These are phyloP conservation scores for Synergus gifuensis DNA, from an alignment of 2,888 invertebrate species.

Conservation along the genomic window DNA sequence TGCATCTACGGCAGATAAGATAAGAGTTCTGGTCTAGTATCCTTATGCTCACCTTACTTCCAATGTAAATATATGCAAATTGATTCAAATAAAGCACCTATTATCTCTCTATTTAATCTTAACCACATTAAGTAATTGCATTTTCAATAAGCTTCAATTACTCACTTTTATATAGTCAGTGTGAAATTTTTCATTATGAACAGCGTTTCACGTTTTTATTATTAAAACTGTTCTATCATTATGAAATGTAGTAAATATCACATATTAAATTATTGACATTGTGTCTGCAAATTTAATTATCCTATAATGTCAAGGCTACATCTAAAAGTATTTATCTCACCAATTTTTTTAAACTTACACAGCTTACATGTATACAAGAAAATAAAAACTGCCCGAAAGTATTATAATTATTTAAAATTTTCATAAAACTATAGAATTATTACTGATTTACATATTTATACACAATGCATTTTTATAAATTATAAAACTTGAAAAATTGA, in stretches of 20 bases:
- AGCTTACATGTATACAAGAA: no score
- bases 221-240: background rate
- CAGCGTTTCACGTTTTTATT: background rate
- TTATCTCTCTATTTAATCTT: background rate
- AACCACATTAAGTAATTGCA: background rate
- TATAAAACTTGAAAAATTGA: background rate
- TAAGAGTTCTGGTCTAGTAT: background rate
- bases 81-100: background rate
- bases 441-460: no score
- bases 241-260: background rate
- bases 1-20: background rate
- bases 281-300: background rate
- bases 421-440: no score
- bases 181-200: background rate
- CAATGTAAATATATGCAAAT: conserved; percentile 2
- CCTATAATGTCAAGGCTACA: no score
- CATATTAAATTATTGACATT: background rate
- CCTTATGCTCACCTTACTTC: background rate
- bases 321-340: no score
- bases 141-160: background rate
- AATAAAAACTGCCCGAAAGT: no score
- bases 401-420: no score
- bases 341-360: no score
- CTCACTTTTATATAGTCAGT: background rate
- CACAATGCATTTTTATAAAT: background rate